Conservation (phyloP, 37 sponge, comb jelly and placozoan genomes). For the Theonella swinhoei region DNA sequence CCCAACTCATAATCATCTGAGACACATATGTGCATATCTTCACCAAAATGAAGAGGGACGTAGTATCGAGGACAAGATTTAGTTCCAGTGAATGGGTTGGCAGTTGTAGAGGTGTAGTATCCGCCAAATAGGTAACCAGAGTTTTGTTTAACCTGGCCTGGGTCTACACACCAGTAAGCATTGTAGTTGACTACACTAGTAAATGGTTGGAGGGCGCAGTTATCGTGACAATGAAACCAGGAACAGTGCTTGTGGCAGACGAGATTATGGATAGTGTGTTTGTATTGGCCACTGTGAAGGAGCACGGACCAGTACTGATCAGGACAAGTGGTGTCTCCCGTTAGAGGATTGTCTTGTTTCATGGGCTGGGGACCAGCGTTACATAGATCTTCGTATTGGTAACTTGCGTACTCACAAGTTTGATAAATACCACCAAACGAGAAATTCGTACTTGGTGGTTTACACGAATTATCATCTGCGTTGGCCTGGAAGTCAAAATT, state of each 20-base stretch:
- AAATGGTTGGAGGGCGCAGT: not conserved
- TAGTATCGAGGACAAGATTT: conserved; percentile 68
- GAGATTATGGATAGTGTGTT: not conserved
- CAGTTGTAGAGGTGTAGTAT: conserved; percentile 46
- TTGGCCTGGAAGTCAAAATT: conserved; percentile 80
- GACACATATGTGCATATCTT: conserved; percentile 60
- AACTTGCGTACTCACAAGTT: conserved; percentile 44
- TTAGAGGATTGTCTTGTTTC: conserved; percentile 57
- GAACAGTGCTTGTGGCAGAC: conserved; percentile 6
- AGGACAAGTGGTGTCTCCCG: conserved; percentile 64
- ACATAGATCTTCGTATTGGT: conserved; percentile 38
- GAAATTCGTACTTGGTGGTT: conserved; percentile 34
- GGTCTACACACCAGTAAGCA: conserved; percentile 74
- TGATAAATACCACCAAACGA: conserved; percentile 82
- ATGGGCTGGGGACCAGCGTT: conserved; percentile 30
- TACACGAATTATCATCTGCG: conserved; percentile 55
- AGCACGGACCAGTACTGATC: conserved; percentile 34
- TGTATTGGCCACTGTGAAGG: conserved; percentile 61
- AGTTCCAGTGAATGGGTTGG: conserved; percentile 68
- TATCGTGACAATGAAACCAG: not conserved
- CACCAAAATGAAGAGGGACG: conserved; percentile 54
- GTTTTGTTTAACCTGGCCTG: conserved; percentile 7
- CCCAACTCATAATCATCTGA: conserved; percentile 66
- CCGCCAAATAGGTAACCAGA: conserved; percentile 83
- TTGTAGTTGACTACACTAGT: conserved; percentile 37